These are phyloP conservation scores for Thunnus thynnus DNA, from an alignment of 2,113 vertebrate genomes.

Conservation along the genomic window DNA sequence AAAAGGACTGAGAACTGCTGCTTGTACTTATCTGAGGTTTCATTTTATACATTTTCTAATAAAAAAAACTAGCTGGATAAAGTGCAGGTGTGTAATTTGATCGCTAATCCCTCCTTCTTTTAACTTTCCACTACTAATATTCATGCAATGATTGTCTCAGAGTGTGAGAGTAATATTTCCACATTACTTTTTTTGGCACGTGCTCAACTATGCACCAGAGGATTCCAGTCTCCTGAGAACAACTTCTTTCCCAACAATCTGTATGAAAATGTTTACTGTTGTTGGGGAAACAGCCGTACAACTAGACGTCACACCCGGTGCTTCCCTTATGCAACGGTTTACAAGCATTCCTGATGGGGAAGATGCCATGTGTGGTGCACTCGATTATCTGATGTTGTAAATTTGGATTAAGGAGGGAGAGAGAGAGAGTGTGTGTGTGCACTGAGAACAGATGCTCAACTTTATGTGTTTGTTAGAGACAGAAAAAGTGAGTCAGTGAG, in stretches of 20 bases:
- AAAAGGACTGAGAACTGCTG: not conserved
- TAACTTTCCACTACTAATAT: conserved; percentile 30
- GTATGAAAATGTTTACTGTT: conserved; percentile 61
- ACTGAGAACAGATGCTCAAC: too few relatives aligned
- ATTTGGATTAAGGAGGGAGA: not conserved
- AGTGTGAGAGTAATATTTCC: conserved; percentile 49
- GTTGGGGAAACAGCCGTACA: conserved; percentile 11
- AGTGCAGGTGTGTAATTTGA: conserved; percentile 1
- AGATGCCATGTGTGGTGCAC: not conserved
- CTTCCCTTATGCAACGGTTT: conserved; percentile 31
- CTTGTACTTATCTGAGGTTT: too few relatives aligned
- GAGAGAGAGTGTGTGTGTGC: not conserved
- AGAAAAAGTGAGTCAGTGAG: conserved; percentile 1
- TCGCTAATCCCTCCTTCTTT: not conserved
- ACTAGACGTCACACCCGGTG: conserved; percentile 38
- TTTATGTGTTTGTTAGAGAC: conserved; percentile 6
- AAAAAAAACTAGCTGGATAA: too few relatives aligned
- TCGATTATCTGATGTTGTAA: conserved; percentile 24
- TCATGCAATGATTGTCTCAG: not conserved
- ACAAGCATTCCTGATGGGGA: conserved; percentile 41
- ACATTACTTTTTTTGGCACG: conserved; percentile 54
- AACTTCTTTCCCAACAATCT: conserved; percentile 59
- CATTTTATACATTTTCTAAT: too few relatives aligned
- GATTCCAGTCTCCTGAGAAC: conserved; percentile 20
- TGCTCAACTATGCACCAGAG: conserved; percentile 44